Evolutionary conservation across 2,888 invertebrate species (phyloP).

Genomic region (Drosophila seclusa): DNA sequence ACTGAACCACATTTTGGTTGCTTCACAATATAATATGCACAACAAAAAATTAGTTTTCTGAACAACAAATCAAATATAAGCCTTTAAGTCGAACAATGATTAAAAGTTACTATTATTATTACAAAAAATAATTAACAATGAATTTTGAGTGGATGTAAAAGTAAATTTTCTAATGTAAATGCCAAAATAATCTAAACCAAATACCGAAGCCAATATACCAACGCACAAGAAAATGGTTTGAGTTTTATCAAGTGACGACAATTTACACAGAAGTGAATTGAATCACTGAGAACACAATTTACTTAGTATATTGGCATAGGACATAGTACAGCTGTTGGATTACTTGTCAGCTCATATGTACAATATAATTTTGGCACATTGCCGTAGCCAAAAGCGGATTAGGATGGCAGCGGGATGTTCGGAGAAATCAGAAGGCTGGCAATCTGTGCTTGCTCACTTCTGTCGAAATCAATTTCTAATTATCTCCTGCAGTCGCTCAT

Average conservation of each 20-base stretch:
- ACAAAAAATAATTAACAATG: not conserved
- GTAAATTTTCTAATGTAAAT: not conserved
- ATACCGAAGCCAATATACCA: too few species aligned
- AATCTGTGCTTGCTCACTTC: not conserved
- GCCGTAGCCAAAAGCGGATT: slow-evolving; percentile 8
- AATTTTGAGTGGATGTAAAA: not conserved
- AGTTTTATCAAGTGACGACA: not conserved
- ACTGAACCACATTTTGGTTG: not conserved
- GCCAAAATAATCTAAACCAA: not conserved
- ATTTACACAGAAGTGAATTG: not conserved
- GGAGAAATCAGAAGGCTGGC: not conserved
- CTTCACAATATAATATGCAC: not conserved
- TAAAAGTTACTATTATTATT: not conserved
- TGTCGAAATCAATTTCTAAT: slow-evolving; percentile 28
- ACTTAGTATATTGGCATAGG: not conserved
- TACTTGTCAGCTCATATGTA: not conserved
- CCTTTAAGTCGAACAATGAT: not conserved
- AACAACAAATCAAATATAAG: not conserved
- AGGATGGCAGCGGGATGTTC: not conserved
- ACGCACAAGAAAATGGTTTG: not conserved
- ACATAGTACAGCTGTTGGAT: not conserved
- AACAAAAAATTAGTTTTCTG: not conserved
- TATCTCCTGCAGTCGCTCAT: not conserved
- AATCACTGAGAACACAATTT: slow-evolving; percentile 10
- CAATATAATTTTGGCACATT: slow-evolving; percentile 14